Conservation (phyloP, 2,888 invertebrate species). For the Teleogryllus oceanicus region DNA sequence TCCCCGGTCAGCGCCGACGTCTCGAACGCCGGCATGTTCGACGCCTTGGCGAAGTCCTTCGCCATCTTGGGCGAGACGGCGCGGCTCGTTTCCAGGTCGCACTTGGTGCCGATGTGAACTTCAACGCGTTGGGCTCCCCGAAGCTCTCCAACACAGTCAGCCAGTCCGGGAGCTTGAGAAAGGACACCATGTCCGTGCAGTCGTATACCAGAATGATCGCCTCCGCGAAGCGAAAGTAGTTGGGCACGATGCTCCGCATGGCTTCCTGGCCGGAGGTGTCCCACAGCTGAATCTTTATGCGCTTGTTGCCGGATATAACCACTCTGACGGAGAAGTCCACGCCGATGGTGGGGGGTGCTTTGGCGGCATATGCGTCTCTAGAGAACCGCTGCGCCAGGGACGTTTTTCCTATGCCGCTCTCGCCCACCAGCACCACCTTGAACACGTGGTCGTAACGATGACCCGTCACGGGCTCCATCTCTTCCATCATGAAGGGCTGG, state of each 20-base stretch:
- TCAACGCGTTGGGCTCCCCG: background rate
- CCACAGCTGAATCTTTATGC: background rate
- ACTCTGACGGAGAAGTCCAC: background rate
- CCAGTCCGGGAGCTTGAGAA: background rate
- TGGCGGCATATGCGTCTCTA: background rate
- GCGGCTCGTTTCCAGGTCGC: background rate
- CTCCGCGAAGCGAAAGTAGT: background rate
- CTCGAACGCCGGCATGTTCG: background rate
- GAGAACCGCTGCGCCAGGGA: background rate
- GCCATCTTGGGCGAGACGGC: background rate
- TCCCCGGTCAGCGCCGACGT: background rate
- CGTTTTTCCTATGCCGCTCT: background rate
- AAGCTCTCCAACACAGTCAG: background rate
- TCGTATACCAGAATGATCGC: background rate
- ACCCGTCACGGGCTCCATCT: background rate
- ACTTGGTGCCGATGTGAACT: background rate
- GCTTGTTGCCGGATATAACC: background rate
- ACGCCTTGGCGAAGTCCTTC: background rate
- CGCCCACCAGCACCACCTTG: background rate
- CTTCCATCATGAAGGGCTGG: background rate
- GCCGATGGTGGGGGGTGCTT: background rate
- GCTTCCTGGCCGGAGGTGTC: background rate
- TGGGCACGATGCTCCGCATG: background rate
- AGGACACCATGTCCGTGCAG: background rate
- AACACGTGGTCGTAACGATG: background rate